Conservation (phyloP, 2,113 vertebrate species). For the Pyrgilauda ruficollis region DNA sequence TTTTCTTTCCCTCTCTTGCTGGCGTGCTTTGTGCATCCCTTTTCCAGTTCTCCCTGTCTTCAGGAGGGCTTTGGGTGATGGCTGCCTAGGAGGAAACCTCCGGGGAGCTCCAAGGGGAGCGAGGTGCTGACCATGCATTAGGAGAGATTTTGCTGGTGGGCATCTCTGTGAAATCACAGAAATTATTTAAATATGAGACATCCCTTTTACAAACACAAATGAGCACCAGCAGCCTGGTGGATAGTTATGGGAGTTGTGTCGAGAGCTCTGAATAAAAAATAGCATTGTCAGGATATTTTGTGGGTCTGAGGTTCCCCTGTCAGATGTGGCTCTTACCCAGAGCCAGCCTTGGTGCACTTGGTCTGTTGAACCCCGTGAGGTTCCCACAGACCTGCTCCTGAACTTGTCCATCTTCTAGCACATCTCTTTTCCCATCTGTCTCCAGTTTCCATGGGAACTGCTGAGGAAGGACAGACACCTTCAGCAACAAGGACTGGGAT, state of each 20-base stretch:
- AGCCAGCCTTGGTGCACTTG: neutral
- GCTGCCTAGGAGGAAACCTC: neutral
- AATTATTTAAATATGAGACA: fast-evolving
- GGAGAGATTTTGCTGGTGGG: neutral
- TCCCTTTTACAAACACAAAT: neutral
- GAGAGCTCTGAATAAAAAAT: neutral
- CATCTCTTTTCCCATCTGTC: neutral
- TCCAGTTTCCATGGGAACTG: conserved; percentile 46
- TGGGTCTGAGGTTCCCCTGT: neutral
- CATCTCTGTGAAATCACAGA: neutral
- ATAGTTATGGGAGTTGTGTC: neutral
- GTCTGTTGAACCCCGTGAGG: neutral
- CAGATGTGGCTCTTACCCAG: neutral
- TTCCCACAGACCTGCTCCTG: neutral
- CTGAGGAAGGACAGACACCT: neutral
- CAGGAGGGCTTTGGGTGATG: neutral
- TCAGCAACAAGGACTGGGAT: neutral
- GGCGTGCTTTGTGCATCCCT: neutral
- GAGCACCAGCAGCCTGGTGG: neutral
- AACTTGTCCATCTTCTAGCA: neutral
- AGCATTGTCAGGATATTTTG: neutral
- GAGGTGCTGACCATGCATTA: fast-evolving
- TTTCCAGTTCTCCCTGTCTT: neutral
- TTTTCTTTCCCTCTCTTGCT: neutral
- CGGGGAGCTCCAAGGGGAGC: neutral